Percentiles rank a stretch among this genome's conserved stretches.
Evolutionary conservation across 1,140 invertebrate genomes (phyloP).

Genomic region (Aphis craccivora): DNA sequence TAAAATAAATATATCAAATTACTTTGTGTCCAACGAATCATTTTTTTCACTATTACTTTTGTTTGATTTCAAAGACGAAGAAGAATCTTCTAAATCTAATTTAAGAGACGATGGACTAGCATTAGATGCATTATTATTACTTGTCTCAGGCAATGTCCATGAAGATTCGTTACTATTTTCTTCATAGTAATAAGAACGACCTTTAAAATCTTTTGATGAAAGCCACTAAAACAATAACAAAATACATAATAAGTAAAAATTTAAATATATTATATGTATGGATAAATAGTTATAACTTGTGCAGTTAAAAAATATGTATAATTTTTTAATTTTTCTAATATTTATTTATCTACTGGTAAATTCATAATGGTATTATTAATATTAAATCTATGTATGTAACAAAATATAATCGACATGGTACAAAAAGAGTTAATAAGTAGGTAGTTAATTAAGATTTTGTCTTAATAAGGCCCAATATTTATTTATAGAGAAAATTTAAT

Average conservation of each 20-base stretch:
- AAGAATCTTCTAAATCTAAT: constrained; percentile 27
- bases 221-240: constrained; percentile 67
- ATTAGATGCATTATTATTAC: not conserved
- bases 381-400: not conserved
- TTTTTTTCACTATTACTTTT: constrained; percentile 42
- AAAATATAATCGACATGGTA: not conserved
- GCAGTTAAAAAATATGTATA: not conserved
- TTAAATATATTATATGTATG: not conserved
- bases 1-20: constrained; percentile 15
- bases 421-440: no score
- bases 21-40: constrained; percentile 14
- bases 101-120: not conserved
- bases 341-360: not conserved
- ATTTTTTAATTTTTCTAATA: not conserved
- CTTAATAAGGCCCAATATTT: not conserved
- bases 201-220: constrained; percentile 69
- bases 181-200: constrained; percentile 72
- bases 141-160: constrained; percentile 68
- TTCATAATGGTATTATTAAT: not conserved
- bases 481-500: not conserved
- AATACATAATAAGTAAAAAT: not conserved
- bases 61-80: constrained; percentile 34
- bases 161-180: constrained; percentile 70
- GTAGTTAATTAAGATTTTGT: not conserved
- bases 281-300: not conserved